Base-by-base conservation (phyloP, 2,888 invertebrate genomes). In the Pyrrhosoma nymphula region DNA sequence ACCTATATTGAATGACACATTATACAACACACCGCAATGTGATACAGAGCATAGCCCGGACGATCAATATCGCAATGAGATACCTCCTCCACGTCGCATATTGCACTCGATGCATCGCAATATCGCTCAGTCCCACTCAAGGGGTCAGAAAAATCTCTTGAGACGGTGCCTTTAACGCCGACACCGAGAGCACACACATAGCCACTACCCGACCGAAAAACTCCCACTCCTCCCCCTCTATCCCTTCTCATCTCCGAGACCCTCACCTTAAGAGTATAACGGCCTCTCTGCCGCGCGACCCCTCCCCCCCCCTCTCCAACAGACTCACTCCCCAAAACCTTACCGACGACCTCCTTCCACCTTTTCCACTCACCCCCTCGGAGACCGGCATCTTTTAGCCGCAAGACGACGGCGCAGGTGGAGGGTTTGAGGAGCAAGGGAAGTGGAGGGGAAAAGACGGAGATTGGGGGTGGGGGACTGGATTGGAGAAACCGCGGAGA, bases 251-350 rank as follows among this genome's bases (percentile, higher is more conserved):
- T 56, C 56, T 89, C n/a, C 47, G 55, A n/a, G 16, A 26, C 93
- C 39, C 47, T 93, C 69, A 63, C 63, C 39, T 69, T 63, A n/a
- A 69, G 93, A 69, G 69, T 26, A 93, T 93, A 75, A 75, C 39
- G 63, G 55, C 55, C 89, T 47, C 82, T n/a, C 47, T 47, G 47
- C 60, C 56, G 30, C 60, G 63, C 91, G 60, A 60, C 30, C 60
- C 90, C 18, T 47, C 47, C 47, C 26, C 35, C 30, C 18, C 91
- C 63, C 63, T 12, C 69, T 69, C 69, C 69, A n/a, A 4, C 82
- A 16, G 30, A 16, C 82, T 35, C 82, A 16, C 30, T 35, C 82
- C 35, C 16, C 82, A 35, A 30, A 30, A 82, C 30, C 82, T 82
- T 12, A 20, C 82, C 12, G 82, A 30, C 18, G 35, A 35, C 35